Evolutionary conservation across 1,140 invertebrate genomes (phyloP).

Genomic region (Temnothorax nylanderi): DNA sequence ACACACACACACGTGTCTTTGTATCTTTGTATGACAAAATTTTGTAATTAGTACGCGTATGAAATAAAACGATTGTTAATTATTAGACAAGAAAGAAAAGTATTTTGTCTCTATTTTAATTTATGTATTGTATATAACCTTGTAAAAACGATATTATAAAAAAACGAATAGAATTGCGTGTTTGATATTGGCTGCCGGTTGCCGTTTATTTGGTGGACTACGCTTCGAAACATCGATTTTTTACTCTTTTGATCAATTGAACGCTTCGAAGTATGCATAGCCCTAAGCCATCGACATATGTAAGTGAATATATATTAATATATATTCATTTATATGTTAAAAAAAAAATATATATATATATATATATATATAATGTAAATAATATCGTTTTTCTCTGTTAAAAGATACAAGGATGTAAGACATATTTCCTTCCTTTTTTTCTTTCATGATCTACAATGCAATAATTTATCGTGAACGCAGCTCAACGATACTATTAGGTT

Average conservation of each 20-base stretch:
- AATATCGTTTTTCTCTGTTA: neutral
- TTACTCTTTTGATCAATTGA: neutral
- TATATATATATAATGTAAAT: too few species aligned
- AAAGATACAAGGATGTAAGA: slow-evolving; percentile 33
- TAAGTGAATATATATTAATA: slow-evolving; percentile 20
- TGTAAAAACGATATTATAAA: slow-evolving; percentile 15
- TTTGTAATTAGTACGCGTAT: slow-evolving; percentile 61
- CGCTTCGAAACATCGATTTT: neutral
- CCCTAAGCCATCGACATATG: slow-evolving; percentile 1
- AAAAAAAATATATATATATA: too few species aligned
- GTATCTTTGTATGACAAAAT: slow-evolving; percentile 43
- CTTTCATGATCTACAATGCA: slow-evolving; percentile 5
- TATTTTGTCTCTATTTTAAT: slow-evolving; percentile 37
- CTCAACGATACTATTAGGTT: slow-evolving; percentile 66
- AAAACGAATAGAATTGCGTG: slow-evolving; percentile 32
- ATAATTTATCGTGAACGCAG: slow-evolving; percentile 69
- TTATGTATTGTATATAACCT: slow-evolving; percentile 70
- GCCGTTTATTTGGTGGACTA: neutral
- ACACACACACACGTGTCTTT: slow-evolving; percentile 12
- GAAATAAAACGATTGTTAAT: slow-evolving; percentile 58
- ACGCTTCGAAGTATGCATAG: neutral
- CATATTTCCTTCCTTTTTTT: neutral
- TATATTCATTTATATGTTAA: too few species aligned
- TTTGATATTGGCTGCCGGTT: neutral
- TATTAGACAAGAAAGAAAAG: slow-evolving; percentile 32